Evolutionary conservation across 2,113 vertebrate species (phyloP).

Genomic region (Atrichornis clamosus): DNA sequence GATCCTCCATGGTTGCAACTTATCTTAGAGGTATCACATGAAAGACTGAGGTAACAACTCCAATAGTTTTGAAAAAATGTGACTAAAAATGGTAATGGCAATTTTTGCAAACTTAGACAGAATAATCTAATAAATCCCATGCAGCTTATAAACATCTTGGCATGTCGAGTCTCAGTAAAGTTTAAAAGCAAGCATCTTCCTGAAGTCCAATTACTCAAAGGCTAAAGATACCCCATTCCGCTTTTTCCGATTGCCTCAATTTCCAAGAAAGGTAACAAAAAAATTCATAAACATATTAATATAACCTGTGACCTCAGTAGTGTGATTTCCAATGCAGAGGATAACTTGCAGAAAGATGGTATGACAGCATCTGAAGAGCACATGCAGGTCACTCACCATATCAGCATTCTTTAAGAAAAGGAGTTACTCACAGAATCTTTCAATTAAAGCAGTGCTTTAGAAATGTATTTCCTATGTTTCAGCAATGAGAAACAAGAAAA

Average conservation of each 20-base stretch:
- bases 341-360: slow-evolving; percentile 76
- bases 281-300: background rate
- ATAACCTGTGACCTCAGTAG: background rate
- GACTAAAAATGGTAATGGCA: background rate
- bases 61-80: background rate
- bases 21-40: background rate
- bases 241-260: background rate
- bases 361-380: background rate
- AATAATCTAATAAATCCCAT: background rate
- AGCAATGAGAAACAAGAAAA: background rate
- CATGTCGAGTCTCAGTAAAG: background rate
- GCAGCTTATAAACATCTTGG: background rate
- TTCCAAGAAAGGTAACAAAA: background rate
- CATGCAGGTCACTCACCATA: background rate
- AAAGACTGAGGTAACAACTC: background rate
- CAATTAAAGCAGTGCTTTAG: background rate
- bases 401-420: background rate
- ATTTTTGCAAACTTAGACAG: background rate
- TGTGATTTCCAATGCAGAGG: slow-evolving; percentile 76
- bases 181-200: background rate
- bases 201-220: background rate
- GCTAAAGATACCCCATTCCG: background rate
- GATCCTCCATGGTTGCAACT: background rate
- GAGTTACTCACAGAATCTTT: background rate
- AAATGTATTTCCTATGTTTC: background rate